phyloP scores from a whole-genome alignment of 1,140 invertebrate genomes.

The Chrysomallon squamiferum region DNA sequence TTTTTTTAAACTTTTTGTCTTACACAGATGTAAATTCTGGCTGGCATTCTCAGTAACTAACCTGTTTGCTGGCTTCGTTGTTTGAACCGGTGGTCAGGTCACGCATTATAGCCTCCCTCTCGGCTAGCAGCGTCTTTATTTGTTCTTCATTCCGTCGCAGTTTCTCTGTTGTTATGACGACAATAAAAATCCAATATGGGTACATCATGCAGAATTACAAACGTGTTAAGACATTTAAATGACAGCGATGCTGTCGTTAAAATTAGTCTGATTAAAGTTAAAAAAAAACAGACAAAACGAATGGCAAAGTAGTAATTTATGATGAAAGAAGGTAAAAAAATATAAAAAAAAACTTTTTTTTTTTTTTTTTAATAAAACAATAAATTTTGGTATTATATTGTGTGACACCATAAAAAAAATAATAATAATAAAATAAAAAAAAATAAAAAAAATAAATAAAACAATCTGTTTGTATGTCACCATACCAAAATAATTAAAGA shows the following conservation, averaged over 20 bases:
- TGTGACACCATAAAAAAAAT: too few species aligned
- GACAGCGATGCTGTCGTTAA: too few species aligned
- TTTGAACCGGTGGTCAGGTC: conserved; percentile 17
- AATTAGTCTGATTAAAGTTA: too few species aligned
- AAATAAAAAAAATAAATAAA: too few species aligned
- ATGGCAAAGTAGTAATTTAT: not conserved
- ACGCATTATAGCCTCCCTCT: conserved; percentile 19
- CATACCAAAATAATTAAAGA: too few species aligned
- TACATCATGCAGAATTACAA: not conserved
- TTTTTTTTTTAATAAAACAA: too few species aligned
- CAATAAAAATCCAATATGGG: not conserved
- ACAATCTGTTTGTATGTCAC: too few species aligned
- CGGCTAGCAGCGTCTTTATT: conserved; percentile 14
- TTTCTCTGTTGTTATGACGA: conserved; percentile 21
- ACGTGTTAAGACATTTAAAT: not conserved
- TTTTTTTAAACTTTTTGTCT: not conserved
- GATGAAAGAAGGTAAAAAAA: not conserved
- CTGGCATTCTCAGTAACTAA: not conserved
- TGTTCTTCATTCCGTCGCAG: conserved; percentile 72
- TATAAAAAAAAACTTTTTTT: too few species aligned
- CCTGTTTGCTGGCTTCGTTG: not conserved
- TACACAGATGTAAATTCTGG: too few species aligned
- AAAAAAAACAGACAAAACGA: not conserved
- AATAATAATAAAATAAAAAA: too few species aligned
- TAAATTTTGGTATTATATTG: too few species aligned